Base-by-base conservation (phyloP, 2,888 invertebrate species). In the Drosophila diplacantha region DNA sequence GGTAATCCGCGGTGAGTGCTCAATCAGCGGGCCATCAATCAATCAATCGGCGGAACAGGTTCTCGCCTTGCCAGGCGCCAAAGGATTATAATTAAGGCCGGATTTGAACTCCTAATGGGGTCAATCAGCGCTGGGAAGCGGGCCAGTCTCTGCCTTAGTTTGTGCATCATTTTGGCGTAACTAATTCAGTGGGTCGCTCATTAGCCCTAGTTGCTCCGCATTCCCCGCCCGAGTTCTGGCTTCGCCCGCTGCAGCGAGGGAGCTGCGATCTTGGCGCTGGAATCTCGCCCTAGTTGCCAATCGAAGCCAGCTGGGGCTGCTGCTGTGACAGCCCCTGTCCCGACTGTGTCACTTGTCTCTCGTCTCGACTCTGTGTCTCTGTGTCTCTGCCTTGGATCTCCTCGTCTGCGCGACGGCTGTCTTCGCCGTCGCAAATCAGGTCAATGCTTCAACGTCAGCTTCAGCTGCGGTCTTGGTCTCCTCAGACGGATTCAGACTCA, bases 361-460 rank as follows among this genome's bases (percentile, higher is more conserved):
- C 29, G 55, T 56, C 52, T 53, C 24, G 20, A 16, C 16, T 52
- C 51, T 11, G 16, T 16, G 20, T 7, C 37, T 24, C 37, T 34
- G 34, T 35, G 20, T 22, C 29, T 35, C 29, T 46, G 9, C 16
- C 44, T 44, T 8, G 44, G 29, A 44, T 22, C 18, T 41, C 24
- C 31, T 6, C 26, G 60, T 26, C 61, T 34, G 14, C 24, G 35
- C 39, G 14, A n/a, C 39, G 35, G 46, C 51, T 61, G 75, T 71
- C 67, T 51, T 44, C 43, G 53, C 31, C 53, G 46, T 60, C 51
- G 37, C 37, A 66, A 77, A 77, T 80, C 74, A 65, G 77, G 83
- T 72, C 77, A 82, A 74, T 82, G 81, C 69, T 75, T 80, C 44
- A 53, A 60, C 41, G 47, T 49, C 46, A 53, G 62, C 39, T 47